These are phyloP conservation scores for Pimephales promelas DNA, from an alignment of 2,113 vertebrate genomes.

Conservation along the genomic window DNA sequence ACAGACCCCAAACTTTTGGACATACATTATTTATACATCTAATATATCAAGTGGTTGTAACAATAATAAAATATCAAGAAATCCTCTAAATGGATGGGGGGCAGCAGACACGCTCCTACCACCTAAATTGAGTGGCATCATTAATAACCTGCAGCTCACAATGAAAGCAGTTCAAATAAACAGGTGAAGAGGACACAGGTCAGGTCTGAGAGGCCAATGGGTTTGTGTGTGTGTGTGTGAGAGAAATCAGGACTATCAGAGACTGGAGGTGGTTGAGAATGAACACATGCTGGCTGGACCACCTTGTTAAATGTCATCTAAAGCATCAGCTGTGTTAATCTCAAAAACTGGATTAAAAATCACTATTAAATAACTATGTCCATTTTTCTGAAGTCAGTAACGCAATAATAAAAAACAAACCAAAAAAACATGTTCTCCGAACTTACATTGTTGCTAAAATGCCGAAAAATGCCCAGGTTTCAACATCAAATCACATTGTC, in stretches of 20 bases:
- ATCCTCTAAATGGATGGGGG: not conserved
- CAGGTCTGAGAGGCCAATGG: not conserved
- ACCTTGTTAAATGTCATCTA: slow-evolving; percentile 33
- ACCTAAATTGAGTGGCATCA: slow-evolving; percentile 51
- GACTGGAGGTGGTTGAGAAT: slow-evolving; percentile 39
- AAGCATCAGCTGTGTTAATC: not conserved
- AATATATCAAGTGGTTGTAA: not conserved
- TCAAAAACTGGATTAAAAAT: not conserved
- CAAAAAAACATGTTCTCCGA: too few species aligned
- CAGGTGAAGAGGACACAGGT: slow-evolving; percentile 57
- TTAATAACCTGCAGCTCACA: slow-evolving; percentile 71
- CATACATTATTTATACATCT: not conserved
- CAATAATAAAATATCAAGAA: not conserved
- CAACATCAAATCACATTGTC: slow-evolving; percentile 3
- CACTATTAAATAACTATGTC: too few species aligned
- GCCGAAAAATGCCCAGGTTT: not conserved
- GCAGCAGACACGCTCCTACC: not conserved
- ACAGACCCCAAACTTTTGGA: not conserved
- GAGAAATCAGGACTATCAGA: slow-evolving; percentile 25
- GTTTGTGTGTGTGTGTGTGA: not conserved
- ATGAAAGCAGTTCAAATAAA: slow-evolving; percentile 76
- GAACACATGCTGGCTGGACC: slow-evolving; percentile 54
- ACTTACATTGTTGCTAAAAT: slow-evolving; percentile 1
- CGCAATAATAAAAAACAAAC: not conserved
- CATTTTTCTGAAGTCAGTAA: not conserved